Conservation (phyloP, 1,140 invertebrate species). For the Apis cerana region DNA sequence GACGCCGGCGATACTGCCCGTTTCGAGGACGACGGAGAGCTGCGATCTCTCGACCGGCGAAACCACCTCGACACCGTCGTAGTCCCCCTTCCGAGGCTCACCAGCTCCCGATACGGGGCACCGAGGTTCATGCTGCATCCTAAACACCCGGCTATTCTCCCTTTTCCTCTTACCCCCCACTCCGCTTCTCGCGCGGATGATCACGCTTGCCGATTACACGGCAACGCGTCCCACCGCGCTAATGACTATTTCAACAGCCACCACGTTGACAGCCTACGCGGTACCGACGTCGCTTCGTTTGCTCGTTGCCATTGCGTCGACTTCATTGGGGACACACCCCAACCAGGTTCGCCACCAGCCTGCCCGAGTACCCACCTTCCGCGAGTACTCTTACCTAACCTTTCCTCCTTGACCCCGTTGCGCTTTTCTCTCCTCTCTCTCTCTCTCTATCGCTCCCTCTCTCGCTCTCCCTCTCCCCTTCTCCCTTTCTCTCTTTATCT, state of each 20-base stretch:
- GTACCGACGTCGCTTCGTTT: slow-evolving; percentile 43
- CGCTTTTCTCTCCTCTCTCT: slow-evolving; percentile 4
- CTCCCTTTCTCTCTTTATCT: neutral
- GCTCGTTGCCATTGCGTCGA: slow-evolving; percentile 45
- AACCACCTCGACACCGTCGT: slow-evolving; percentile 65
- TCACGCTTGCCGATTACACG: slow-evolving; percentile 59
- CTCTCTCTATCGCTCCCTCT: neutral
- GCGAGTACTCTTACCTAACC: slow-evolving; percentile 33
- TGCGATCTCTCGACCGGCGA: slow-evolving; percentile 56
- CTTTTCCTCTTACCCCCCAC: slow-evolving; percentile 28
- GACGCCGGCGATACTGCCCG: slow-evolving; percentile 51
- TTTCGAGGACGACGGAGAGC: slow-evolving; percentile 45
- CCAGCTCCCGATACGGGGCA: slow-evolving; percentile 75
- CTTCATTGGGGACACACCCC: slow-evolving; percentile 68
- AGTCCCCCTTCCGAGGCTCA: slow-evolving; percentile 76
- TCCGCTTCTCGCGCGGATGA: slow-evolving; percentile 54
- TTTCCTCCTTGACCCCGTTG: slow-evolving; percentile 35
- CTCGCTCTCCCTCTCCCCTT: neutral
- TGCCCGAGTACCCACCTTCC: slow-evolving; percentile 25
- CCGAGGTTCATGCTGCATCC: slow-evolving; percentile 81
- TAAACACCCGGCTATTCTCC: slow-evolving; percentile 69
- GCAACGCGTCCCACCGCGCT: slow-evolving; percentile 51
- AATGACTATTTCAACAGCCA: slow-evolving; percentile 34
- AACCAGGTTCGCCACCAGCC: slow-evolving; percentile 7
- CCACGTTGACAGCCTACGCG: slow-evolving; percentile 36